A percentile compares a stretch with the other conserved stretches of the same genome.
These are phyloP conservation scores for Albula goreensis DNA, from an alignment of 2,113 vertebrate genomes.

Conservation along the genomic window DNA sequence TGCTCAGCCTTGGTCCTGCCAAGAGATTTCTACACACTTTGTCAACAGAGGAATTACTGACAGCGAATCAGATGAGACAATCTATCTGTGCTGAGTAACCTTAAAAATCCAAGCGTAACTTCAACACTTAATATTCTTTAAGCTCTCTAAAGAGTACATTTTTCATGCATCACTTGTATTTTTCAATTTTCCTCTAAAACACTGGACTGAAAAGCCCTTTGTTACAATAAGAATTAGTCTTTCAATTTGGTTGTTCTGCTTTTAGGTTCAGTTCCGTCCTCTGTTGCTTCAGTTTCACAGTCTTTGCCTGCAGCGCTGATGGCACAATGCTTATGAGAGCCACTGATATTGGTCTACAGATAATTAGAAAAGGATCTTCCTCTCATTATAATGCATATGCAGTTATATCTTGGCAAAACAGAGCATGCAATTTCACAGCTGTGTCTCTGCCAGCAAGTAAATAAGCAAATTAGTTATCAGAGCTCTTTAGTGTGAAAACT, in stretches of 20 bases:
- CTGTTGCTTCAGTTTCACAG: background rate
- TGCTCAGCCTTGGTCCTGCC: background rate
- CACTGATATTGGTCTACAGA: background rate
- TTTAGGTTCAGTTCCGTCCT: background rate
- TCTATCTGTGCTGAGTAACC: background rate
- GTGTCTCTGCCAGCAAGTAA: background rate
- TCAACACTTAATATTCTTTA: too few species aligned
- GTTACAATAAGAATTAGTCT: background rate
- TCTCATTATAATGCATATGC: conserved; percentile 17
- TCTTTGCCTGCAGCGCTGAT: background rate
- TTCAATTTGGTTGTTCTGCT: background rate
- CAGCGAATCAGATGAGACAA: background rate
- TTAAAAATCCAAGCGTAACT: background rate
- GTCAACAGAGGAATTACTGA: background rate
- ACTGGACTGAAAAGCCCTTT: background rate
- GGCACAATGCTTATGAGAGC: background rate
- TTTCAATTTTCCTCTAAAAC: background rate
- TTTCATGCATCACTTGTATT: too few species aligned
- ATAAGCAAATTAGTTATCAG: background rate
- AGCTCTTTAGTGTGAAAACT: conserved; percentile 2
- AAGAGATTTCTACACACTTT: background rate
- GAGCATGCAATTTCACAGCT: background rate
- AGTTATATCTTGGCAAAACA: conserved; percentile 16
- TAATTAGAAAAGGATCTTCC: background rate
- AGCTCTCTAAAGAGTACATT: too few species aligned